A percentile compares a stretch with the other conserved stretches of the same genome.
These are phyloP conservation scores for Platycheirus rosarum DNA, from an alignment of 2,888 invertebrate genomes.

Conservation along the genomic window DNA sequence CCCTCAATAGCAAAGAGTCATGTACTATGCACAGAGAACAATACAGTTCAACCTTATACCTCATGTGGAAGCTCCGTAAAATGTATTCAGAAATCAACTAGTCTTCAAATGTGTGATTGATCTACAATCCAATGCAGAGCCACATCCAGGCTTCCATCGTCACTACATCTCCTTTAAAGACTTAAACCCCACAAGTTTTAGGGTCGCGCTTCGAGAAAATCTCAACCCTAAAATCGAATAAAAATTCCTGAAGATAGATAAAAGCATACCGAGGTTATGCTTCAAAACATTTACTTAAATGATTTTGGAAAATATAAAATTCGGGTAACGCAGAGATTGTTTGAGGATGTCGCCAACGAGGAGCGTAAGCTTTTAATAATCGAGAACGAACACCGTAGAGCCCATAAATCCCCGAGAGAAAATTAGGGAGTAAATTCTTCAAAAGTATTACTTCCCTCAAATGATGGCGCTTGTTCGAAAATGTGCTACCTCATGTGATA, in stretches of 20 bases:
- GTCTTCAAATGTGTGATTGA: background rate
- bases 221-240: too few relatives aligned
- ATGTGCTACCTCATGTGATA: background rate
- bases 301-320: too few relatives aligned
- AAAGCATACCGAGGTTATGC: too few relatives aligned
- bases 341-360: background rate
- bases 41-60: conserved; percentile 70
- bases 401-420: background rate
- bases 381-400: background rate
- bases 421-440: background rate
- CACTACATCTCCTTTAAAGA: too few relatives aligned
- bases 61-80: conserved; percentile 60
- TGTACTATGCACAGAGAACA: conserved; percentile 65
- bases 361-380: background rate
- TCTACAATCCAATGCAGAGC: too few relatives aligned
- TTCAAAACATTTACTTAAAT: too few relatives aligned
- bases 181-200: too few relatives aligned
- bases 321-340: background rate
- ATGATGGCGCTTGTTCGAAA: conserved; percentile 2
- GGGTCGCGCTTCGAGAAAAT: too few relatives aligned
- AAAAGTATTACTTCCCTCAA: conserved; percentile 1
- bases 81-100: conserved; percentile 17
- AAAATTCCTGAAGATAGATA: too few relatives aligned
- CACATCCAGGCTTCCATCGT: too few relatives aligned
- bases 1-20: background rate